phyloP scores from a whole-genome alignment of 2,113 vertebrate species.

The Alaudala cheleensis region DNA sequence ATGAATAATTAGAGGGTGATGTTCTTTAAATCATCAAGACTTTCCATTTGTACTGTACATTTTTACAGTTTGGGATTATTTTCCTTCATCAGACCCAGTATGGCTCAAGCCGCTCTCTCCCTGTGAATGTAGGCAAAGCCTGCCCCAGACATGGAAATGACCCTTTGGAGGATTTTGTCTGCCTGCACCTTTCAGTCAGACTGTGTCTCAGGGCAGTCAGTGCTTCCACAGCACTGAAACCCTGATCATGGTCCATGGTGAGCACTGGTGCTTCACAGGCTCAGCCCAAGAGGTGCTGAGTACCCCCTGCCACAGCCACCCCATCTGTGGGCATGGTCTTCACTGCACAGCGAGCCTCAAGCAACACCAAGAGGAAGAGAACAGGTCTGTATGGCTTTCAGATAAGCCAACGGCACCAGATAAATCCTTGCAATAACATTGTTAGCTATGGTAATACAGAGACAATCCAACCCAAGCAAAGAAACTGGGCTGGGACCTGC shows the following conservation, averaged over 20 bases:
- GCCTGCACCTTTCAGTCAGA: not conserved
- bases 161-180: accelerated
- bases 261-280: accelerated
- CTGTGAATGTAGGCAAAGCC: not conserved
- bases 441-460: not conserved
- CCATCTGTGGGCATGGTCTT: not conserved
- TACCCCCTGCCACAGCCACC: not conserved
- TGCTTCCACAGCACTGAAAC: not conserved
- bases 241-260: not conserved
- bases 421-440: not conserved
- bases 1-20: not conserved
- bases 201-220: not conserved
- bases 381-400: not conserved
- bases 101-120: not conserved
- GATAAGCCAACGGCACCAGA: not conserved
- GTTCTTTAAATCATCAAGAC: not conserved
- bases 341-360: not conserved
- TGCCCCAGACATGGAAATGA: accelerated
- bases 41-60: not conserved
- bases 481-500: not conserved
- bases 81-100: not conserved
- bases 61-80: not conserved
- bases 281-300: not conserved
- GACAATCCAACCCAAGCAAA: not conserved
- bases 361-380: not conserved